These are phyloP conservation scores for Agriopis aurantiaria DNA, from an alignment of 2,888 invertebrate genomes.

Conservation along the genomic window DNA sequence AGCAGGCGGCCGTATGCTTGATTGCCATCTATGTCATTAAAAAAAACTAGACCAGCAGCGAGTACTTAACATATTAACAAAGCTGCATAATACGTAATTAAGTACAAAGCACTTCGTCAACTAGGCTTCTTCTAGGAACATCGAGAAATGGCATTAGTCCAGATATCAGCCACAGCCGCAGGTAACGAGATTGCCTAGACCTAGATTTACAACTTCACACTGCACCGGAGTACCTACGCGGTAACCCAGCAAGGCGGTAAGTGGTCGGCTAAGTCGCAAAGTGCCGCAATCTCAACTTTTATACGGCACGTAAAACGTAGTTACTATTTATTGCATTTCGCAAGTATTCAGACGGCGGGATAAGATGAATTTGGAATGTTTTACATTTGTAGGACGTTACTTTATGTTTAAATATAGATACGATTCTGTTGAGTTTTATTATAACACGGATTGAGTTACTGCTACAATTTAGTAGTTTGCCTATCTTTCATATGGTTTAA, in stretches of 20 bases:
- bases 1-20: too few relatives aligned
- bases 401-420: slow-evolving; percentile 10
- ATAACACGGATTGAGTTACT: neutral
- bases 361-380: slow-evolving; percentile 41
- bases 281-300: slow-evolving; percentile 47
- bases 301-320: slow-evolving; percentile 43
- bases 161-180: slow-evolving; percentile 28
- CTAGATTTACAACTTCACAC: slow-evolving; percentile 25
- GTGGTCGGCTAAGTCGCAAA: slow-evolving; percentile 22
- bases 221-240: slow-evolving; percentile 1
- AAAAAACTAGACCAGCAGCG: neutral
- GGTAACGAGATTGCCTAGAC: slow-evolving; percentile 31
- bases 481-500: neutral
- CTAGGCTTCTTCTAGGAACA: slow-evolving; percentile 23
- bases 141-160: slow-evolving; percentile 23
- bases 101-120: slow-evolving; percentile 7
- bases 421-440: slow-evolving; percentile 4
- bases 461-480: neutral
- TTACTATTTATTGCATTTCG: slow-evolving; percentile 48
- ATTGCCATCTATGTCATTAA: too few relatives aligned
- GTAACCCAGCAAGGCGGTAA: slow-evolving; percentile 6
- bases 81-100: neutral
- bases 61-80: neutral
- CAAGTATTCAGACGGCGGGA: slow-evolving; percentile 36
- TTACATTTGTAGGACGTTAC: slow-evolving; percentile 20